Conservation (phyloP, 2,797 vertebrate species). For the Sciurus carolinensis region DNA sequence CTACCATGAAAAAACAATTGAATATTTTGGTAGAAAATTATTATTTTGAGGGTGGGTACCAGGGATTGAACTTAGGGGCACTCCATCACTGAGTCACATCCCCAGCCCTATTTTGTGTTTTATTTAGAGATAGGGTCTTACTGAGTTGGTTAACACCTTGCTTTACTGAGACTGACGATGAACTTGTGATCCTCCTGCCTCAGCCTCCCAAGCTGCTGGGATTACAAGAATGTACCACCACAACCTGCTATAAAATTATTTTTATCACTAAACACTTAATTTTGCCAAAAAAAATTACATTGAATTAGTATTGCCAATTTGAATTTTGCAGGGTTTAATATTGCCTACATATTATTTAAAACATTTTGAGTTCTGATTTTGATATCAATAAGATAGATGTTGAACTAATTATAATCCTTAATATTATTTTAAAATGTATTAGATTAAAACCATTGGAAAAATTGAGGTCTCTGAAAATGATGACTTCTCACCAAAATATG, state of each 20-base stretch:
- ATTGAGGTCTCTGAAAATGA: background rate
- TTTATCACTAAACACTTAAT: background rate
- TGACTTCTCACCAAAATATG: background rate
- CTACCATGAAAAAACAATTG: background rate
- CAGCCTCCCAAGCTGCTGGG: too few relatives aligned
- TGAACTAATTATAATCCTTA: background rate
- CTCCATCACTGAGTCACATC: too few relatives aligned
- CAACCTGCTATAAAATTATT: background rate
- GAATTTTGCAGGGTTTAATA: background rate
- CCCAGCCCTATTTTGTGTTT: too few relatives aligned
- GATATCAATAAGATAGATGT: background rate
- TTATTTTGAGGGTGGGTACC: background rate
- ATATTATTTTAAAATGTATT: background rate
- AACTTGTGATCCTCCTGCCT: too few relatives aligned
- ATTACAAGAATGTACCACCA: too few relatives aligned
- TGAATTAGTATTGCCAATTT: background rate
- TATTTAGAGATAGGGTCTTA: too few relatives aligned
- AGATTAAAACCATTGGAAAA: background rate
- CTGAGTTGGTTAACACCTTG: too few relatives aligned
- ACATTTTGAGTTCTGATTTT: background rate
- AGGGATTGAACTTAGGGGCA: too few relatives aligned
- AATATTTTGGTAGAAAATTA: background rate
- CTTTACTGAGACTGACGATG: too few relatives aligned
- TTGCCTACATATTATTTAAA: background rate
- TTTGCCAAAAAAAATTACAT: background rate